These are phyloP conservation scores for Silurus meridionalis DNA, from an alignment of 2,113 vertebrate species.

Conservation along the genomic window DNA sequence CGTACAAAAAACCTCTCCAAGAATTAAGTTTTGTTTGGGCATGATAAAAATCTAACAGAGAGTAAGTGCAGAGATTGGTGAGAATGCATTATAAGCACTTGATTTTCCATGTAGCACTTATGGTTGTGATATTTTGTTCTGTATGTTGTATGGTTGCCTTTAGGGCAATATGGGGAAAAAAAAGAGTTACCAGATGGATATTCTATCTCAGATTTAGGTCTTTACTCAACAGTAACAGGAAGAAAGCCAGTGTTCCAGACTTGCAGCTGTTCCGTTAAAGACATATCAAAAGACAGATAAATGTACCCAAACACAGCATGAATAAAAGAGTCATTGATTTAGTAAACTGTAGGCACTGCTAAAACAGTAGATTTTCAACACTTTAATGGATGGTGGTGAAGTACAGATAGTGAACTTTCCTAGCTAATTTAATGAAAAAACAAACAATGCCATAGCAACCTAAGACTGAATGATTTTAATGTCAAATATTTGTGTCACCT, in stretches of 20 bases:
- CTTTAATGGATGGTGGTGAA: background rate
- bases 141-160: background rate
- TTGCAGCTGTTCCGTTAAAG: constrained; percentile 3
- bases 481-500: background rate
- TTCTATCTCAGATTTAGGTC: background rate
- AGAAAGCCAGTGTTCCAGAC: background rate
- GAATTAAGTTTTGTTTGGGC: too few relatives aligned
- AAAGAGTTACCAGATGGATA: background rate
- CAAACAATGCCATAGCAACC: background rate
- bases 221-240: background rate
- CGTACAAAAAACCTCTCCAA: too few relatives aligned
- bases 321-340: background rate
- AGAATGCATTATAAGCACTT: background rate
- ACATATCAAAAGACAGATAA: background rate
- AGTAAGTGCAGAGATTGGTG: background rate
- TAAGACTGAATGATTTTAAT: background rate
- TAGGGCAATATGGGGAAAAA: background rate
- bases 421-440: background rate
- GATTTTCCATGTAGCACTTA: background rate
- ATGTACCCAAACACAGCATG: background rate
- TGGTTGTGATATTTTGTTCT: background rate
- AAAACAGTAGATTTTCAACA: background rate
- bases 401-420: background rate
- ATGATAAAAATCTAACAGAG: too few relatives aligned
- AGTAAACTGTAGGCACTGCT: background rate